Conservation (phyloP, 1,140 invertebrate genomes). For the Akabosia matsudoensis region DNA sequence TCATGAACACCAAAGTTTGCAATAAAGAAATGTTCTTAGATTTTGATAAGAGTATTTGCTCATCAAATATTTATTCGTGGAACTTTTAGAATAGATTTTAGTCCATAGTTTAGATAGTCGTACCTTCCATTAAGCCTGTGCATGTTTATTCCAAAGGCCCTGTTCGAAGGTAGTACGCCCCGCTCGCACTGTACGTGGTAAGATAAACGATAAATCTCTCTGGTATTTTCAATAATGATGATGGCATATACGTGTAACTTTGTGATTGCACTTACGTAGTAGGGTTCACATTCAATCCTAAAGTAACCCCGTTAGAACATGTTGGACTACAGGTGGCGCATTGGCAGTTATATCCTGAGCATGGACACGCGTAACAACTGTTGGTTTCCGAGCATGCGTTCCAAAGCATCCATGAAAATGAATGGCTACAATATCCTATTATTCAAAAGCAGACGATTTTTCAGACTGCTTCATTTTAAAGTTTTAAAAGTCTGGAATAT, state of each 20-base stretch:
- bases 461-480: not conserved
- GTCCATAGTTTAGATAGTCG: too few relatives aligned
- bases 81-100: too few relatives aligned
- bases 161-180: not conserved
- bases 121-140: not conserved
- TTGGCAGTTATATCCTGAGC: not conserved
- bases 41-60: conserved; percentile 11
- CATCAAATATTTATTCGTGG: not conserved
- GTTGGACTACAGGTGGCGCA: not conserved
- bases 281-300: not conserved
- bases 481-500: not conserved
- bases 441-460: too few relatives aligned
- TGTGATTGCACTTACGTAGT: not conserved
- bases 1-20: not conserved
- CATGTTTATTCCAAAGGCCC: not conserved
- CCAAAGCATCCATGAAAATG: not conserved
- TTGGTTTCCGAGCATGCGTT: not conserved
- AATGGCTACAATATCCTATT: not conserved
- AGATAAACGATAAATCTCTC: not conserved
- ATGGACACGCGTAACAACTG: not conserved
- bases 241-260: not conserved
- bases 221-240: not conserved
- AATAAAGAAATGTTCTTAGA: conserved; percentile 21
- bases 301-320: not conserved
- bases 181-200: not conserved